These are phyloP conservation scores for Brachyrhaphis roseni DNA, from an alignment of 2,797 vertebrate species.

Conservation along the genomic window DNA sequence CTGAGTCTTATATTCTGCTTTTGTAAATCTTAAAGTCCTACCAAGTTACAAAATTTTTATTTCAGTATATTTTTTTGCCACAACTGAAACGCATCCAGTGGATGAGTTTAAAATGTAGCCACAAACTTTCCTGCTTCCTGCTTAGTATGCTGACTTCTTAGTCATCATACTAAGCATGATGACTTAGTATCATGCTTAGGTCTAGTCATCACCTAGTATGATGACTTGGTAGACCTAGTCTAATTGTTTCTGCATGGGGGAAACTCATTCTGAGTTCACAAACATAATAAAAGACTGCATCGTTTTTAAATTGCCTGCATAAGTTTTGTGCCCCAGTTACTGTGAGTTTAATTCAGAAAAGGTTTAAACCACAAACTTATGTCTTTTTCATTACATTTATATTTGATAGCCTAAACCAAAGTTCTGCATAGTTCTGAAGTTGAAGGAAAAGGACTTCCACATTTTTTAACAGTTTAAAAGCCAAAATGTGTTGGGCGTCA, in stretches of 20 bases:
- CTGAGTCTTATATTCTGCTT: not conserved
- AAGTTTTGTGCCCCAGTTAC: not conserved
- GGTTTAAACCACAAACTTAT: not conserved
- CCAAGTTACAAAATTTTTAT: no score
- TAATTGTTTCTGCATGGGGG: constrained; percentile 4
- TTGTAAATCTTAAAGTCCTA: not conserved
- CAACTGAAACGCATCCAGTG: not conserved
- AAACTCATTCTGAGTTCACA: constrained; percentile 2
- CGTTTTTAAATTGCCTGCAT: not conserved
- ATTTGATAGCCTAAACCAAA: not conserved
- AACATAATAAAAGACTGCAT: not conserved
- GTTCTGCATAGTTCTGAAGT: not conserved
- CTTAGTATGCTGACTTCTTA: not conserved
- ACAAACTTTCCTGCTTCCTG: not conserved
- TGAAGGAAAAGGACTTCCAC: not conserved
- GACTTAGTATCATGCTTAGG: no score
- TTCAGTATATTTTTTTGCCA: not conserved
- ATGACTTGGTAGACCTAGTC: not conserved
- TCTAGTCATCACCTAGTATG: no score
- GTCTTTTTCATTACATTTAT: not conserved
- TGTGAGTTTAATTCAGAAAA: not conserved
- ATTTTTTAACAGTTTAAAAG: not conserved
- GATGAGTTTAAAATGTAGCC: not conserved
- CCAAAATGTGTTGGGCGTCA: not conserved
- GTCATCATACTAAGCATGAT: not conserved